phyloP scores from a whole-genome alignment of 2,888 invertebrate species.

The Anticlea derivata region DNA sequence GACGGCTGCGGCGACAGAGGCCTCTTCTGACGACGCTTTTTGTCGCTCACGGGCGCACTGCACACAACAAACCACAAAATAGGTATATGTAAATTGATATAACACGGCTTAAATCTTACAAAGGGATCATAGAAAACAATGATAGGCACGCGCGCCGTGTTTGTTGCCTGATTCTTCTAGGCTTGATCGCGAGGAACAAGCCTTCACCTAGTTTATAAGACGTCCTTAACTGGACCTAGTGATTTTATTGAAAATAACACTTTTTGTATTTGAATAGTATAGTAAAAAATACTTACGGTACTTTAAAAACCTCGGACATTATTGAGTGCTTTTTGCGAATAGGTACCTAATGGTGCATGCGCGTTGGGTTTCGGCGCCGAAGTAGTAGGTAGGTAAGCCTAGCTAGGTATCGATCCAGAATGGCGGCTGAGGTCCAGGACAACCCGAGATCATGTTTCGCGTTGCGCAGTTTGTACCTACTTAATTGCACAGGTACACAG shows the following conservation, averaged over 20 bases:
- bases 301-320: slow-evolving; percentile 17
- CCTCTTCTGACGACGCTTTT: slow-evolving; percentile 1
- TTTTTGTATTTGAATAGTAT: too few species aligned
- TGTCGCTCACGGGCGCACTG: slow-evolving; percentile 10
- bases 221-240: too few species aligned
- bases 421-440: neutral
- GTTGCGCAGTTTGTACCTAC: too few species aligned
- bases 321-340: neutral
- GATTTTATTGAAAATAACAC: neutral
- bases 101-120: neutral
- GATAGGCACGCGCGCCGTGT: too few species aligned
- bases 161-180: too few species aligned
- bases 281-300: slow-evolving; percentile 21
- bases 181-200: too few species aligned
- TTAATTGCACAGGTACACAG: too few species aligned
- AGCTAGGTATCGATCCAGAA: too few species aligned
- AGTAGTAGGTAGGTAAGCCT: too few species aligned
- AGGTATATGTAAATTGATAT: too few species aligned
- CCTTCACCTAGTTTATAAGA: too few species aligned
- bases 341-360: slow-evolving; percentile 5
- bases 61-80: neutral
- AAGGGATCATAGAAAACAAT: neutral
- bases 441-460: neutral
- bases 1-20: slow-evolving; percentile 16
- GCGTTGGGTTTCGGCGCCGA: neutral